Evolutionary conservation across 2,797 vertebrate species (phyloP), one percentile per base, ranked within the genome.

Genomic region (Enteromius trimaculatus): DNA sequence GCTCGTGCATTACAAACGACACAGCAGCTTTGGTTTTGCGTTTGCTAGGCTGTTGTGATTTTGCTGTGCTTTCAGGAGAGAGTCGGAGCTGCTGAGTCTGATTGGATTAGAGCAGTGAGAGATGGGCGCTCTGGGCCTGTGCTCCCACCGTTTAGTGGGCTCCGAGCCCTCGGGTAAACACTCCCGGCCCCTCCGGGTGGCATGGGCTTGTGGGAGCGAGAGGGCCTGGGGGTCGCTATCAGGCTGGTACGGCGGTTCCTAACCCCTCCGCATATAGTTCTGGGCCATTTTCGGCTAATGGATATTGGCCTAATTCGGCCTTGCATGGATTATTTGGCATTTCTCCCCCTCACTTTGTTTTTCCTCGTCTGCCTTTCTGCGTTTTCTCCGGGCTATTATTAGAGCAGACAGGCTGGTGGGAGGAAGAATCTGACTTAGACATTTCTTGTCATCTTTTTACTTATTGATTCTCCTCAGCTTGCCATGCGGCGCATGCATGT

Each of bases 321-420:
- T 90, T 0, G 88, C 89, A 89, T 92, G 88, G 91, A 89, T 90
- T 91, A 89, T 91, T 93, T 93, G 90, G 87, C 89, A 89, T 89
- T 92, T 92, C 87, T 89, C 70, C 92, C 88, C 90, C 90, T 92
- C 80, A 71, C 89, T 91, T 90, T 91, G 85, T 93, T 77, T 87
- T 83, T 87, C 71, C 62, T 85, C 60, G 69, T 83, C 82, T 87
- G 84, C 58, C 62, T 85, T 86, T 84, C 72, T 34, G 87, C 90
- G 88, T 93, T 93, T 93, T 94, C 93, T 94, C 89, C 90, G 83
- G 93, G 90, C 91, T 94, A 94, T 95, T 95, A 94, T 94, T 95
- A 93, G 92, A 95, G 91, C 91, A 94, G 94, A 95, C 93, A 91
- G 89, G 89, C 92, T 92, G 90, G 93, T 94, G 93, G 94, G 94